Evolutionary conservation across 2,797 vertebrate species (phyloP), one percentile per base, ranked within the genome.

Genomic region (Alca torda): DNA sequence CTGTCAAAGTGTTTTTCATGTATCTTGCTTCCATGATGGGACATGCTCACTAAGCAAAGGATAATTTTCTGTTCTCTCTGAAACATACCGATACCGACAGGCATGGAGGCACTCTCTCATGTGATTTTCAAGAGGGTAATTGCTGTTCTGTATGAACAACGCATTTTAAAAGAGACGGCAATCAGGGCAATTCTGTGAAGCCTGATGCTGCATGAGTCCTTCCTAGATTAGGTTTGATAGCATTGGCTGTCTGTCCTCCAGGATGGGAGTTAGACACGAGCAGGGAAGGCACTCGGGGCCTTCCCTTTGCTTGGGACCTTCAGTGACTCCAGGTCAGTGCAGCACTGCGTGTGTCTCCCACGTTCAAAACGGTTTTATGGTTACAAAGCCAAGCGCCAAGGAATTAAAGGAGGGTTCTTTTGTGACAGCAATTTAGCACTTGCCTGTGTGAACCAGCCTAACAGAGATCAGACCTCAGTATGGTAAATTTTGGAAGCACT

Each of bases 41-140:
- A 33, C 13, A 46, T 26, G 24, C 19, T 68, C 13, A 68, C 37
- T 23, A 35, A 48, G 39, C 56, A 89, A 67, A 76, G 5, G 41
- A 50, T 57, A 31, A 50, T 91, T 70, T 87, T 87, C n/a, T 78
- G 4, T 86, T 48, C 24, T 78, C 10, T 87, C 50, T 65, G 63
- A 43, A 87, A 85, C 80, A 3, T 25, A 61, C 4, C 0, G 0
- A 13, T 92, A 74, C 31, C 84, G 41, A 74, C 48, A 85, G 67
- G 6, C 67, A 60, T 4, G 12, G 43, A 59, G 16, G 6, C 65
- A 79, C 13, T 54, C n/a, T 57, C 7, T 54, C 0, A 0, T 35
- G n/a, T 76, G 16, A 16, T 13, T 85, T 84, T 90, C 31, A 70
- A 70, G 68, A 51, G 15, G 6, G 9, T 46, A 57, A 73, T 89